A percentile compares a stretch with the other conserved stretches of the same genome.
Evolutionary conservation across 2,797 vertebrate species (phyloP).

Genomic region (Ctenopoma multispine): DNA sequence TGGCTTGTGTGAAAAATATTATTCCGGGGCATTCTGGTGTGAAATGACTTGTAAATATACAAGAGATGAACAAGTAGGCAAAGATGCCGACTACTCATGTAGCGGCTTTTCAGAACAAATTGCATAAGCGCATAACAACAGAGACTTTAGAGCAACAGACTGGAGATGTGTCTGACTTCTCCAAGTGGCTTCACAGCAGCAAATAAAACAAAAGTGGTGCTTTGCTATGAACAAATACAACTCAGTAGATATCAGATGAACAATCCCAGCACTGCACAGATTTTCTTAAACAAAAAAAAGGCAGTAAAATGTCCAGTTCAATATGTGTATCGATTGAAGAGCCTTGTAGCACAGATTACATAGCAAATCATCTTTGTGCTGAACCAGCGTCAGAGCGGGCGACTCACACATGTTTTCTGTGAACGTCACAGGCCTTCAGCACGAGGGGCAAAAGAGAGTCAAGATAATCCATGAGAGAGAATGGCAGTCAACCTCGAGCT

Average conservation of each 20-base stretch:
- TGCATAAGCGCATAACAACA: not conserved
- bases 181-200: conserved; percentile 10
- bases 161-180: not conserved
- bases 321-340: not conserved
- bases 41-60: conserved; percentile 67
- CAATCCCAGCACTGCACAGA: not conserved
- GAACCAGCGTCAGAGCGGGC: not conserved
- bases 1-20: conserved; percentile 59
- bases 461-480: conserved; percentile 58
- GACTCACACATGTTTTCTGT: conserved; percentile 18
- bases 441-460: conserved; percentile 6
- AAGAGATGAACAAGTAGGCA: conserved; percentile 39
- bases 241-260: not conserved
- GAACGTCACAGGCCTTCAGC: conserved; percentile 17
- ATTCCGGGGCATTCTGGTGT: conserved; percentile 57
- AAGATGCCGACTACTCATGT: conserved; percentile 21
- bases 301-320: not conserved
- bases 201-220: not conserved
- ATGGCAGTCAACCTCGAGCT: conserved; percentile 70
- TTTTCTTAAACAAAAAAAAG: not conserved
- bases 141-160: not conserved
- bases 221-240: conserved; percentile 1
- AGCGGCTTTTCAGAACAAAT: conserved; percentile 18
- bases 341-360: not conserved
- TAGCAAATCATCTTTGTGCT: conserved; percentile 20